Base-by-base conservation (phyloP, 2,888 invertebrate species). In the Euzetes globulus region DNA sequence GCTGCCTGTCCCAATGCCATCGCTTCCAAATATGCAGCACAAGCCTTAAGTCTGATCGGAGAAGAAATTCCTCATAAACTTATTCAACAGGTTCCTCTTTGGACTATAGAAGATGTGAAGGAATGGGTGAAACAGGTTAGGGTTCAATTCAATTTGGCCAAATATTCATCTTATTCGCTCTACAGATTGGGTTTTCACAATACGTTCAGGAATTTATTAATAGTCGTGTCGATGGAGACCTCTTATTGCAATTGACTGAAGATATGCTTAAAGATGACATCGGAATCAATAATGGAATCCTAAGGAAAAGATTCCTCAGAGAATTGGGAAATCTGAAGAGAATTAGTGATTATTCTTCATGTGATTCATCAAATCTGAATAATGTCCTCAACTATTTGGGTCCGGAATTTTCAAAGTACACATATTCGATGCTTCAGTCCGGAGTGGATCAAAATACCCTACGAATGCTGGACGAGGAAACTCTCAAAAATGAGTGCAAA, bases 1-100 rank as follows among this genome's bases (percentile, higher is more conserved):
- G 98, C 98, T 11, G 94, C 95, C 81, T 96, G 96, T 82, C 97
- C 98, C 0, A 97, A 97, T 83, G 96, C 97, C 7, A 91, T 96
- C 3, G 97, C 97, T 0, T 96, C 97, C 0, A 96, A 94, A 84
- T 95, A 94, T 82, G 98, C 98, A 0, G 94, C 91, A 7, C 92
- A 93, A 85, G 94, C 94, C 0, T 84, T 95, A 80, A 86, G 91
- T 77, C 85, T 96, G 22, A 94, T 99, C 77, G 98, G 97, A 1
- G 98, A 98, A 83, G 92, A 94, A 82, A 92, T 98, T 19, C 98
- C 98, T 0, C 97, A 99, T 83, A 97, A 96, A 82, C 85, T 99
- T 75, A 95, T 96, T 47, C 97, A 98, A 82, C 97, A 98, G 83
- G 97, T 98, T 55, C 98, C 98, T 0, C 86, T 97, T 9, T 99